Base-by-base conservation (phyloP, 2,888 invertebrate genomes). In the Philhelius pedissequus region DNA sequence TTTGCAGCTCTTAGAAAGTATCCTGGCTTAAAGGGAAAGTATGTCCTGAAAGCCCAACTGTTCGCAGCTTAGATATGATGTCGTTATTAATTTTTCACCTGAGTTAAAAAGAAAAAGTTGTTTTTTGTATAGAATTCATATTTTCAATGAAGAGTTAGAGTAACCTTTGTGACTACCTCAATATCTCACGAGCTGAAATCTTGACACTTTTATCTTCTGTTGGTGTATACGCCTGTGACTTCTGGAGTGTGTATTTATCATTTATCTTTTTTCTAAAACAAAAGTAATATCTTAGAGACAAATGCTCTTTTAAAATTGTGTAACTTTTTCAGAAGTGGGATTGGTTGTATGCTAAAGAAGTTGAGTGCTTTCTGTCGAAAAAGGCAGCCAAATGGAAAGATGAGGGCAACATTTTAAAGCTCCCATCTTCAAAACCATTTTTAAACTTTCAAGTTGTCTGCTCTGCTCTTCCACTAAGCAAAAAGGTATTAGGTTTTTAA, bases 81-180 rank as follows among this genome's bases (percentile, higher is more conserved):
- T 20, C 62, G 27, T 50, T 40, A 73, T 73, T 73, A 52, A 73
- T 73, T 62, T 73, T 52, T 73, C 52, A 73, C 38, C 27, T 50
- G 18, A 32, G 13, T 30, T 30, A 15, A 2, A 11, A 30, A 30
- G 30, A 15, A 2, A 11, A 30, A 30, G 30, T 54, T 45, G 13
- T 45, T 18, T 32, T 8, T 43, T 11, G 11, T 11, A 48, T 20
- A 22, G 3, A 5, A 13, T 54, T 54, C n/a, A 30, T 58, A 25
- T 58, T 45, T 64, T 13, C 4, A 6, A 15, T 22, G 62, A 43
- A 43, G 62, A 43, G 32, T 20, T 48, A 60, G 40, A 60, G 64
- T 30, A 6, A 11, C n/a, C 13, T 45, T 48, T 48, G 20, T 30
- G 60, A 60, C 60, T 60, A 13, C 60, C 30, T 48, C 30, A 60